A percentile compares a stretch with the other conserved stretches of the same genome.
Evolutionary conservation across 2,888 invertebrate genomes (phyloP).

Genomic region (Liodrosophila aerea): DNA sequence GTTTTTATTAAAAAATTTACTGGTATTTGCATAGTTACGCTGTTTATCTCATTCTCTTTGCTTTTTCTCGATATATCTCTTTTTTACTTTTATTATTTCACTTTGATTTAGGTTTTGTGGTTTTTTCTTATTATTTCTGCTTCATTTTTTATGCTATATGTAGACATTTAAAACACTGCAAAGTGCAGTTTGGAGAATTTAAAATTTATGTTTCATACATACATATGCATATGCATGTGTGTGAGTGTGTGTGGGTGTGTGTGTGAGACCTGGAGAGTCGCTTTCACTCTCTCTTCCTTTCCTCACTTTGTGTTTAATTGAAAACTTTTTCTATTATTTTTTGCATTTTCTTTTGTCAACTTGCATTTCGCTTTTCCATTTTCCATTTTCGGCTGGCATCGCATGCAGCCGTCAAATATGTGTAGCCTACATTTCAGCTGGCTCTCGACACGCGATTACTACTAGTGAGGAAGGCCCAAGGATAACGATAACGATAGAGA

Average conservation of each 20-base stretch:
- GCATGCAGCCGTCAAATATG: too few relatives aligned
- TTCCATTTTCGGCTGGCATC: too few relatives aligned
- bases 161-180: conserved; percentile 73
- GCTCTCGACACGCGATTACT: too few relatives aligned
- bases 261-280: conserved; percentile 3
- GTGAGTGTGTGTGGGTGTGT: conserved; percentile 8
- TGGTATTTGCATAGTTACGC: conserved; percentile 40
- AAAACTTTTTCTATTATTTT: conserved; percentile 11
- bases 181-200: conserved; percentile 67
- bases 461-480: too few relatives aligned
- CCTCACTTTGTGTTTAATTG: neutral
- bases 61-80: conserved; percentile 3
- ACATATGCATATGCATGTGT: conserved; percentile 20
- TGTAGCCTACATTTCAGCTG: too few relatives aligned
- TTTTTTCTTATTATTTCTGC: neutral
- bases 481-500: too few relatives aligned
- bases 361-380: too few relatives aligned
- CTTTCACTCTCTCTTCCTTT: too few relatives aligned
- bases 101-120: conserved; percentile 16
- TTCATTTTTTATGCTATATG: conserved; percentile 43
- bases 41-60: conserved; percentile 19
- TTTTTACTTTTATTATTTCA: conserved; percentile 57
- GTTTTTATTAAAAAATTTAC: conserved; percentile 29
- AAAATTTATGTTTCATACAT: conserved; percentile 50
- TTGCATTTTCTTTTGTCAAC: too few relatives aligned